Evolutionary conservation across 2,888 invertebrate genomes (phyloP), one percentile per base, ranked within the genome.

Genomic region (Drosophila hamatofila): DNA sequence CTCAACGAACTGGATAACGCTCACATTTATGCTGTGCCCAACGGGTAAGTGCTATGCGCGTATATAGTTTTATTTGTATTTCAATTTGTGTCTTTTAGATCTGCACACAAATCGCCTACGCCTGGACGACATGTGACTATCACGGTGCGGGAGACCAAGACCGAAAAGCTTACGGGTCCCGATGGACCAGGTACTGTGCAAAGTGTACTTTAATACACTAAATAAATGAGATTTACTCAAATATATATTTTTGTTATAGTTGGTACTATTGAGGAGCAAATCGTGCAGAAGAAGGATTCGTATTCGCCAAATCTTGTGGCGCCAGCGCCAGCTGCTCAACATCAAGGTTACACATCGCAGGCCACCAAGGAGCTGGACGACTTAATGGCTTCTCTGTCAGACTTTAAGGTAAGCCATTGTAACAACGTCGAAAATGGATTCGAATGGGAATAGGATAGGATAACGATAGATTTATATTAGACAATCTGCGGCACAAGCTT

Each of bases 351-450:
- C 80, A 94, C 98, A 25, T 98, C 98, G 59, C 96, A 97, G 70
- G 98, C 98, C 39, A 98, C 98, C 25, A 96, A 96, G 92, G 98
- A 99, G 92, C 94, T 99, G 71, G 98, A 99, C 91, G 98, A 98
- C 91, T 94, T 99, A 72, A 98, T 99, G 98, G 97, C 97, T 2
- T 97, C 98, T 8, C 94, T 99, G 14, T 98, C 98, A 0, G 98
- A 98, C 92, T 97, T 98, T 92, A 98, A 98, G 96, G 98, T 97
- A 93, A 93, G 93, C 78, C 18, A 2, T 30, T 35, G 16, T 9
- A 9, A 52, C 23, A 3, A 12, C 11, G 5, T n/a, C n/a, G 8
- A 21, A 39, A 39, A 14, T 9, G 21, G 14, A 59, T 27, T 37
- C 6, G 9, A 3, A 37, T 2, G 7, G 37, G 7, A 37, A 16